These are phyloP conservation scores for Barnardius zonarius DNA, from an alignment of 2,113 vertebrate genomes.

Conservation along the genomic window DNA sequence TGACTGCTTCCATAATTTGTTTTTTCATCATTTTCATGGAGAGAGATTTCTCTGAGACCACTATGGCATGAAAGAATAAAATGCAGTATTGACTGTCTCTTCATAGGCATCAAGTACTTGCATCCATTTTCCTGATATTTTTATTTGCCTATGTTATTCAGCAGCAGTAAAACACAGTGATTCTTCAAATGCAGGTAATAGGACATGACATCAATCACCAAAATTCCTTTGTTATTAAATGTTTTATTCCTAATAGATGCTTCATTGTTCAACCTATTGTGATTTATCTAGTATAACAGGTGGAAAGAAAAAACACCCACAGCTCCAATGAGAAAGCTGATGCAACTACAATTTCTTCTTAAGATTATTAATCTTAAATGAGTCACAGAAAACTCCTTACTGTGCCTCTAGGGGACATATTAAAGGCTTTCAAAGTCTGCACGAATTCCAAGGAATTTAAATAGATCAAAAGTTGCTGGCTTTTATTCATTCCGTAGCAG, in stretches of 20 bases:
- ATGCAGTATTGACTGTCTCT: neutral
- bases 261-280: neutral
- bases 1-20: neutral
- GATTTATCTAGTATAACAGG: neutral
- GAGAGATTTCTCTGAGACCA: neutral
- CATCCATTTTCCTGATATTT: neutral
- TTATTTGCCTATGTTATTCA: neutral
- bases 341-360: neutral
- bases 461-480: neutral
- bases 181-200: neutral
- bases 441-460: conserved; percentile 28
- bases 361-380: neutral
- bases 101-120: neutral
- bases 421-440: neutral
- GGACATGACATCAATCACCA: neutral
- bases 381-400: neutral
- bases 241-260: neutral
- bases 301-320: neutral
- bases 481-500: neutral
- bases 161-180: neutral
- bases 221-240: neutral
- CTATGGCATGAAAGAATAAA: neutral
- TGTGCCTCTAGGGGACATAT: neutral
- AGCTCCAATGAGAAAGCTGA: neutral
- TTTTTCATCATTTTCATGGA: neutral